Percentiles rank a stretch among this genome's conserved stretches.
Conservation (phyloP, 2,888 invertebrate species). For the Andrena dorsata region DNA sequence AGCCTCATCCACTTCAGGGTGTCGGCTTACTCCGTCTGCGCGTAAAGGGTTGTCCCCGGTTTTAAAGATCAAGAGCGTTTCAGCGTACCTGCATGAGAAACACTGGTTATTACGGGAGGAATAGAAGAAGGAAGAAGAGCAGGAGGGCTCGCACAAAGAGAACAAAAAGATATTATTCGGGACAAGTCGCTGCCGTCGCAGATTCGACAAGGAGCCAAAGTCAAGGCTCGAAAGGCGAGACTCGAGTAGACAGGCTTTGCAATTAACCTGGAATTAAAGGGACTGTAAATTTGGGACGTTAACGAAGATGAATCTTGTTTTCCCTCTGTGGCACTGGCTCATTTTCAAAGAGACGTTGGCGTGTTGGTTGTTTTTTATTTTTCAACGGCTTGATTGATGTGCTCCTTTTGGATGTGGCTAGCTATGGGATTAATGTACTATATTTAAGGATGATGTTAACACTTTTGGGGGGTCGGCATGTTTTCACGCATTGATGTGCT, state of each 20-base stretch:
- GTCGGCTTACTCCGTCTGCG: conserved; percentile 52
- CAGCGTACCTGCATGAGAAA: conserved; percentile 41
- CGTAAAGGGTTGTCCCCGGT: conserved; percentile 51
- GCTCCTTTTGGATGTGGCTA: too few species aligned
- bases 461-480: too few species aligned
- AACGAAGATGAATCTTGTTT: not conserved
- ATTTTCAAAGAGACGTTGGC: too few species aligned
- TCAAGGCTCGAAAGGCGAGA: not conserved
- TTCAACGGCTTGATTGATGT: too few species aligned
- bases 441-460: too few species aligned
- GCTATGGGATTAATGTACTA: too few species aligned
- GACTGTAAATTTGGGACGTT: not conserved
- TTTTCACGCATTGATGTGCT: too few species aligned
- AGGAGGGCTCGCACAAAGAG: not conserved
- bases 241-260: too few species aligned
- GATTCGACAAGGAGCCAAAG: not conserved
- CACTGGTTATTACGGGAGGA: conserved; percentile 46
- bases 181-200: not conserved
- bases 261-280: not conserved
- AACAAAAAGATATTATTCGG: conserved; percentile 21
- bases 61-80: conserved; percentile 53
- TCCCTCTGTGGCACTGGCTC: not conserved
- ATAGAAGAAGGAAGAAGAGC: conserved; percentile 17
- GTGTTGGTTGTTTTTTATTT: too few species aligned
- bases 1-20: conserved; percentile 67